phyloP scores from a whole-genome alignment of 2,888 invertebrate genomes.

The Lagria hirta region DNA sequence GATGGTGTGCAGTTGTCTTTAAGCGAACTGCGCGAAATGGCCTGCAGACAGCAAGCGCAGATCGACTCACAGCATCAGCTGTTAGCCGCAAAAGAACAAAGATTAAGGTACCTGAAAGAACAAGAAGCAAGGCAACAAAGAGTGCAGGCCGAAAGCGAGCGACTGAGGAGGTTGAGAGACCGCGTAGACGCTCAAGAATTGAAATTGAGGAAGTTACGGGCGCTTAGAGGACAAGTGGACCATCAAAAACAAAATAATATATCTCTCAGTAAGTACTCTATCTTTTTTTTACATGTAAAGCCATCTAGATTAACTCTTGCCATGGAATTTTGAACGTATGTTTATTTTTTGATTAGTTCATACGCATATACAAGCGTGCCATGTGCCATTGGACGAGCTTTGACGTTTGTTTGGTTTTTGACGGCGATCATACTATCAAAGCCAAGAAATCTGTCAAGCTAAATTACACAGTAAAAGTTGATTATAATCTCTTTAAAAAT shows the following conservation, averaged over 20 bases:
- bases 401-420: too few relatives aligned
- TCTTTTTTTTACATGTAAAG: too few relatives aligned
- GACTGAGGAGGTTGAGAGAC: conserved; percentile 82
- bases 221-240: conserved; percentile 91
- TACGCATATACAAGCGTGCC: too few relatives aligned
- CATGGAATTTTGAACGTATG: too few relatives aligned
- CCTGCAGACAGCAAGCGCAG: conserved; percentile 95
- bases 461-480: too few relatives aligned
- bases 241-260: conserved; percentile 89
- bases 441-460: too few relatives aligned
- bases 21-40: conserved; percentile 97
- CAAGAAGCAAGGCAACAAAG: conserved; percentile 80
- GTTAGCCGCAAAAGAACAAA: conserved; percentile 89
- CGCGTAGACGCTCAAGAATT: conserved; percentile 94
- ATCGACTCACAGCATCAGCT: conserved; percentile 93
- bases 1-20: conserved; percentile 89
- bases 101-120: conserved; percentile 90
- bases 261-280: conserved; percentile 82
- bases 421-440: too few relatives aligned
- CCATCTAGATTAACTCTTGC: too few relatives aligned
- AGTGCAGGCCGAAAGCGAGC: conserved; percentile 84
- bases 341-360: too few relatives aligned
- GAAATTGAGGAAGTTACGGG: conserved; percentile 87
- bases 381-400: too few relatives aligned
- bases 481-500: too few relatives aligned